Percentiles rank a stretch among this genome's conserved stretches.
These are phyloP conservation scores for Hydrolagus colliei DNA, from an alignment of 2,797 vertebrate genomes.

Conservation along the genomic window DNA sequence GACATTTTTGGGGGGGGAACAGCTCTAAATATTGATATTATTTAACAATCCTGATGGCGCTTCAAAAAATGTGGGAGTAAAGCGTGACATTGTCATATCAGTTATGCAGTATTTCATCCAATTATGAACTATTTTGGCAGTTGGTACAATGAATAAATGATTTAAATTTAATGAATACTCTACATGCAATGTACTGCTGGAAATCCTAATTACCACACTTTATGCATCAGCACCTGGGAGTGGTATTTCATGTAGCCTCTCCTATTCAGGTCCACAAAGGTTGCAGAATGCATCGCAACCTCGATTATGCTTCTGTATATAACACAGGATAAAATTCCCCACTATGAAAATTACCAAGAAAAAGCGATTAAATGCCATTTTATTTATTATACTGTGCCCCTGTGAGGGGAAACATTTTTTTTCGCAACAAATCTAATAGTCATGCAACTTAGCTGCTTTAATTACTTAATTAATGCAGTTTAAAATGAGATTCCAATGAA, in stretches of 20 bases:
- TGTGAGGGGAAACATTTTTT: background rate
- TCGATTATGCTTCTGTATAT: background rate
- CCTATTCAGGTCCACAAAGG: background rate
- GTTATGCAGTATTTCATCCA: background rate
- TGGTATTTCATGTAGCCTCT: background rate
- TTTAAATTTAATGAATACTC: background rate
- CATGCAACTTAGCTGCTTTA: background rate
- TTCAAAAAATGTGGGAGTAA: background rate
- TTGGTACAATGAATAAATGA: conserved; percentile 14
- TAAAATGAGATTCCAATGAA: background rate
- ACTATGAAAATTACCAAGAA: conserved; percentile 1
- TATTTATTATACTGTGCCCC: background rate
- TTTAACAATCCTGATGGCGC: background rate
- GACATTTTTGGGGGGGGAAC: background rate
- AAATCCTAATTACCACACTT: background rate
- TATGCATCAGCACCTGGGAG: conserved; percentile 2
- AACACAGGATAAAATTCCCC: background rate
- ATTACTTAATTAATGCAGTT: background rate
- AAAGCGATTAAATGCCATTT: background rate
- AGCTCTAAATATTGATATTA: background rate
- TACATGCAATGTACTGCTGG: background rate
- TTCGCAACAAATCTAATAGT: background rate
- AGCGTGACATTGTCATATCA: background rate
- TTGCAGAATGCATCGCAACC: background rate
- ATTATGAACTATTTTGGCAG: background rate